Evolutionary conservation across 2,797 vertebrate genomes (phyloP).

Genomic region (Rhodeus uyekii): DNA sequence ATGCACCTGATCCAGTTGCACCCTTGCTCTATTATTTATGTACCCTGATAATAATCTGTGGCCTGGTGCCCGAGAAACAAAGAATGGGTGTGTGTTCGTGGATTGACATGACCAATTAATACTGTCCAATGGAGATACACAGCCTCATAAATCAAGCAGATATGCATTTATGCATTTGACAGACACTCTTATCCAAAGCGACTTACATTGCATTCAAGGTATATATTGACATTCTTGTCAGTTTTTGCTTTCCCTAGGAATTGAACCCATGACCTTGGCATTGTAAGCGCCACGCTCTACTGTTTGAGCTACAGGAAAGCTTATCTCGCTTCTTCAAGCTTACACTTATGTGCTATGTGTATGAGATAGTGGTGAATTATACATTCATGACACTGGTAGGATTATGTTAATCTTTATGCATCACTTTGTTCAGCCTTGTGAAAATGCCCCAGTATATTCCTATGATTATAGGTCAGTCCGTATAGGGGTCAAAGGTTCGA

Average conservation of each 20-base stretch:
- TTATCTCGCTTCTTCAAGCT: neutral
- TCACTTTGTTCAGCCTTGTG: neutral
- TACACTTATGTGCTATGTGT: neutral
- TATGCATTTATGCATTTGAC: too few relatives aligned
- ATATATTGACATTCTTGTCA: too few relatives aligned
- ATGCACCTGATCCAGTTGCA: neutral
- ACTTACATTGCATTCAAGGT: too few relatives aligned
- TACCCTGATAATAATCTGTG: slow-evolving; percentile 52
- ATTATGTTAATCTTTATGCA: neutral
- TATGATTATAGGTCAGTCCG: neutral
- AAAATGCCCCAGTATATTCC: neutral
- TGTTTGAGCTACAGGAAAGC: too few relatives aligned
- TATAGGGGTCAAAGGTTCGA: neutral
- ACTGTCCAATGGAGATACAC: neutral
- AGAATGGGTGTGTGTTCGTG: neutral
- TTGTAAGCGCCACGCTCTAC: too few relatives aligned
- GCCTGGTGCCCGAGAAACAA: neutral
- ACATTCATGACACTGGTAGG: neutral
- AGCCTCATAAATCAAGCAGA: neutral
- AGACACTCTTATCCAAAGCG: too few relatives aligned
- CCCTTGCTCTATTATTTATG: slow-evolving; percentile 57
- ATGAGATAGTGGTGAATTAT: neutral
- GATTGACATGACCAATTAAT: neutral
- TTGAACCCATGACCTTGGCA: too few relatives aligned
- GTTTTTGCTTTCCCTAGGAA: too few relatives aligned